Percentiles rank a stretch among this genome's conserved stretches.
These are phyloP conservation scores for Cynaeus angustus DNA, from an alignment of 2,888 invertebrate genomes.

Conservation along the genomic window DNA sequence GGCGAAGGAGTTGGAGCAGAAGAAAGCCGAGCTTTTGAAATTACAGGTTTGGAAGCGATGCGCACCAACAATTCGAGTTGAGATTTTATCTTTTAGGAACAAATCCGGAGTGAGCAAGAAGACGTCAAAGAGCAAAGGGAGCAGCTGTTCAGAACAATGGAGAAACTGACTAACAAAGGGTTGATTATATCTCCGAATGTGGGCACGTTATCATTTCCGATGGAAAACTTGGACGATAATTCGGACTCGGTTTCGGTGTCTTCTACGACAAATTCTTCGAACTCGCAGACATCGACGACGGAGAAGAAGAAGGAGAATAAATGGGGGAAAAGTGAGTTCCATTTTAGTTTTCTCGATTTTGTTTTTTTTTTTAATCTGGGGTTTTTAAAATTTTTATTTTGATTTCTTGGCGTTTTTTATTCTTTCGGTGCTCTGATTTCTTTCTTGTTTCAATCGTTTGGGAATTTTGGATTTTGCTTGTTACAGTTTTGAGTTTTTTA, in stretches of 20 bases:
- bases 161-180: slow-evolving; percentile 86
- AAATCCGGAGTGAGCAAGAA: slow-evolving; percentile 83
- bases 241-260: slow-evolving; percentile 63
- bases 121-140: slow-evolving; percentile 95
- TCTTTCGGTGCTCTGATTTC: too few relatives aligned
- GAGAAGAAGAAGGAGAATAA: slow-evolving; percentile 68
- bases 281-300: slow-evolving; percentile 61
- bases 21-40: slow-evolving; percentile 81
- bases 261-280: slow-evolving; percentile 63
- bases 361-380: slow-evolving; percentile 19
- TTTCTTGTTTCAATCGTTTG: too few relatives aligned
- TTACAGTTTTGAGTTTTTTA: too few relatives aligned
- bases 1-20: slow-evolving; percentile 78
- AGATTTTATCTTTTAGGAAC: too few relatives aligned
- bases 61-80: too few relatives aligned
- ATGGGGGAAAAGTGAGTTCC: slow-evolving; percentile 63
- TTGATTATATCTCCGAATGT: slow-evolving; percentile 78
- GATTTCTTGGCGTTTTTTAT: too few relatives aligned
- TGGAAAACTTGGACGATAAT: slow-evolving; percentile 69
- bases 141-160: slow-evolving; percentile 90
- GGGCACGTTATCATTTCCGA: slow-evolving; percentile 70
- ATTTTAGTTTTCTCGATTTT: background rate
- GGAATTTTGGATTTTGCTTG: too few relatives aligned
- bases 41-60: too few relatives aligned
- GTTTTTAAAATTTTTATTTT: background rate